Conservation (phyloP, 1,140 invertebrate species). For the Temnothorax nylanderi region DNA sequence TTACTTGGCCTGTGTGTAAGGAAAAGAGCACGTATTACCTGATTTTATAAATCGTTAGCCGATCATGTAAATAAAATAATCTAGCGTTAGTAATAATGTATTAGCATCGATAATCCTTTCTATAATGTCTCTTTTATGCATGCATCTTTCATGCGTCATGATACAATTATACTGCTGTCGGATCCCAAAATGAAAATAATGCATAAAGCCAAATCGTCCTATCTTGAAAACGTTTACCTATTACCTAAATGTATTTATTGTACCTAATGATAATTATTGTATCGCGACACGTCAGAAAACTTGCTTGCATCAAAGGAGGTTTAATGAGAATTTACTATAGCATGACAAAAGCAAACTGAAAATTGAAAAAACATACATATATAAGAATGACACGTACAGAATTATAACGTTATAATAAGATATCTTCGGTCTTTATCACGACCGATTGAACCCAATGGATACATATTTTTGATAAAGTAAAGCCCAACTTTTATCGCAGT, state of each 20-base stretch:
- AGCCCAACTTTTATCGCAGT: neutral
- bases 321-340: slow-evolving; percentile 18
- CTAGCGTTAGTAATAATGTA: slow-evolving; percentile 64
- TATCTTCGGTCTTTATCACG: neutral
- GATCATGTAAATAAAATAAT: slow-evolving; percentile 78
- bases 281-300: neutral
- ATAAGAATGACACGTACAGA: neutral
- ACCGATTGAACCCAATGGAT: neutral
- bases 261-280: neutral
- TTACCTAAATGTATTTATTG: neutral
- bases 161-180: neutral
- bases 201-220: neutral
- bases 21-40: slow-evolving; percentile 70
- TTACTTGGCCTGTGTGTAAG: slow-evolving; percentile 14
- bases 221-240: neutral
- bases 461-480: slow-evolving; percentile 14
- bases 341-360: slow-evolving; percentile 1
- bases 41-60: slow-evolving; percentile 70
- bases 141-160: neutral
- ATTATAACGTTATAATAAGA: slow-evolving; percentile 3
- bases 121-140: slow-evolving; percentile 46
- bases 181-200: slow-evolving; percentile 12
- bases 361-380: slow-evolving; percentile 17
- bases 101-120: slow-evolving; percentile 62
- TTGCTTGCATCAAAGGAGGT: neutral